Conservation (phyloP, 2,797 vertebrate species). For the Capromys pilorides region DNA sequence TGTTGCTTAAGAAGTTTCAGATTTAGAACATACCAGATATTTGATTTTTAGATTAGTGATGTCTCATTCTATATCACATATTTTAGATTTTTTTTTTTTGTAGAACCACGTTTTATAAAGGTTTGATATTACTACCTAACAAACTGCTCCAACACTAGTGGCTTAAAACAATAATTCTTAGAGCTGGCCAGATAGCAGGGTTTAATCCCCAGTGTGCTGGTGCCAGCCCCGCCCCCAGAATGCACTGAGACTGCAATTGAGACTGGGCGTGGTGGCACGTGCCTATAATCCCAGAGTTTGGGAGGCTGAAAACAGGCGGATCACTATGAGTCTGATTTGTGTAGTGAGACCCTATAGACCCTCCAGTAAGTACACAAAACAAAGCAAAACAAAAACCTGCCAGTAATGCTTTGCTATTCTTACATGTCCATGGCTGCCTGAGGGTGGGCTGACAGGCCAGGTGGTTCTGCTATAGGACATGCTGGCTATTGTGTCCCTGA, state of each 20-base stretch:
- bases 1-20: not conserved
- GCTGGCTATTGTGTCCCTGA: not conserved
- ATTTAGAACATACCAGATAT: not conserved
- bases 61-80: not conserved
- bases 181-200: too few species aligned
- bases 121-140: not conserved
- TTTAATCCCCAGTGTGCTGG: too few species aligned
- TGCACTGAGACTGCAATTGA: too few species aligned
- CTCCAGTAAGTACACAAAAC: too few species aligned
- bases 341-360: too few species aligned
- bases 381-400: too few species aligned
- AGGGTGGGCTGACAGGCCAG: not conserved
- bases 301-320: too few species aligned
- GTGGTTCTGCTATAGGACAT: not conserved
- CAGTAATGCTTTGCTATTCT: not conserved
- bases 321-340: too few species aligned
- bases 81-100: not conserved
- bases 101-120: not conserved
- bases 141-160: not conserved
- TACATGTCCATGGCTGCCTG: not conserved
- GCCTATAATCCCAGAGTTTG: too few species aligned
- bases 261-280: too few species aligned
- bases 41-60: not conserved
- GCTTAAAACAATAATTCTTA: too few species aligned
- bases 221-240: too few species aligned